phyloP scores from a whole-genome alignment of 2,113 vertebrate genomes.

The Oryzias curvinotus region DNA sequence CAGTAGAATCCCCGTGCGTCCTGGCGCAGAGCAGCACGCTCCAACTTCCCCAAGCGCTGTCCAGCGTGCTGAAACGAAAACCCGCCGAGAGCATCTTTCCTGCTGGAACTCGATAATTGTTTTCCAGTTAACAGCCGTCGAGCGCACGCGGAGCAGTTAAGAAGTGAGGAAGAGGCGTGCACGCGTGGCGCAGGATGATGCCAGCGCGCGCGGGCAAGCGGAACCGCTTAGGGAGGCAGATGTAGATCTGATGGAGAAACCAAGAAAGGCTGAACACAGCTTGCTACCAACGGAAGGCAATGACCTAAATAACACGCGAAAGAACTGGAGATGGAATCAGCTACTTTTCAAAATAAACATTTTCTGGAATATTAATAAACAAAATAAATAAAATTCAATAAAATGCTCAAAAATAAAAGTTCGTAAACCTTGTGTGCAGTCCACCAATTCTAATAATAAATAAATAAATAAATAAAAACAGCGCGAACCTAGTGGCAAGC shows the following conservation, averaged over 20 bases:
- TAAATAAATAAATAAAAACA: constrained; percentile 18
- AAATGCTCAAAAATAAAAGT: too few relatives aligned
- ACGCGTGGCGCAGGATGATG: neutral
- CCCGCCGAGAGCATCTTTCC: constrained; percentile 17
- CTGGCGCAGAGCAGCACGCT: constrained; percentile 33
- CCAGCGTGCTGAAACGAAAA: constrained; percentile 81
- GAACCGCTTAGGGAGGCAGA: neutral
- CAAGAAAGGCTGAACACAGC: neutral
- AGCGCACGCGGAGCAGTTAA: neutral
- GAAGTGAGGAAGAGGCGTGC: neutral
- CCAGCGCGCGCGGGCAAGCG: constrained; percentile 3
- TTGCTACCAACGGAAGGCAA: constrained; percentile 1
- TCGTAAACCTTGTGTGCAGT: too few relatives aligned
- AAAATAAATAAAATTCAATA: too few relatives aligned
- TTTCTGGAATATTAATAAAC: too few relatives aligned
- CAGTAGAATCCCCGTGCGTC: constrained; percentile 34
- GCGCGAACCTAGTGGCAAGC: constrained; percentile 25
- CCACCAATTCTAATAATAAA: too few relatives aligned
- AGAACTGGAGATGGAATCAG: neutral
- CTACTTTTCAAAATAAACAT: too few relatives aligned
- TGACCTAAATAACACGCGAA: constrained; percentile 1
- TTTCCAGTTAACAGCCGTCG: constrained; percentile 17
- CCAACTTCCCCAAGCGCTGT: constrained; percentile 72
- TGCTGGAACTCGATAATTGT: constrained; percentile 7
- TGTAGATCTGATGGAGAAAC: neutral